Conservation (phyloP, 2,888 invertebrate species). For the Tenthredo scrophulariae region DNA sequence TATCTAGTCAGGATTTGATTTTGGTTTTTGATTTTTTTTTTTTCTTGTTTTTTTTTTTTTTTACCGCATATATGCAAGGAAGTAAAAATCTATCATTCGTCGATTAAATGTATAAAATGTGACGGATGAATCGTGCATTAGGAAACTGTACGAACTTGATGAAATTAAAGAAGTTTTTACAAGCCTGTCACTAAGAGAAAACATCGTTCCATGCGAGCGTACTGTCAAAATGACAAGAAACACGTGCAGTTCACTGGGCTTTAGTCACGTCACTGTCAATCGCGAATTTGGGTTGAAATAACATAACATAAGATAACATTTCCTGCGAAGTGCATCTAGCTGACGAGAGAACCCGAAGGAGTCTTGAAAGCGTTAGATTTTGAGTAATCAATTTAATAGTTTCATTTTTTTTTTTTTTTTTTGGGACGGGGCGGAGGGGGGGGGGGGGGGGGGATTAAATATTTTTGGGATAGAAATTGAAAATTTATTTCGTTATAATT, state of each 20-base stretch:
- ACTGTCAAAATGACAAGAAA: conserved; percentile 59
- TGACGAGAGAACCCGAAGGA: background rate
- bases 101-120: no score
- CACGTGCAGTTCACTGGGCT: conserved; percentile 53
- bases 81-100: no score
- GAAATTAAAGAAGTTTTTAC: background rate
- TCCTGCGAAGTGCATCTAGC: conserved; percentile 5
- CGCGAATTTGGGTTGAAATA: conserved; percentile 61
- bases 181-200: conserved; percentile 55
- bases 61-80: no score
- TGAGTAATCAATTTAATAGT: background rate
- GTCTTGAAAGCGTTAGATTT: background rate
- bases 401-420: background rate
- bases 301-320: conserved; percentile 32
- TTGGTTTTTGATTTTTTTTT: no score
- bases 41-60: no score
- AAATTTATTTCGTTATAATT: background rate
- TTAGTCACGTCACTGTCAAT: conserved; percentile 50
- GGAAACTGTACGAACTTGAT: background rate
- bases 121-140: no score
- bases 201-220: conserved; percentile 54
- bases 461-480: background rate
- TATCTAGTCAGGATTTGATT: no score
- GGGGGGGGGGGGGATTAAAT: background rate
- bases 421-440: background rate